Percentiles rank a stretch among this genome's conserved stretches.
These are phyloP conservation scores for Agriotes lineatus DNA, from an alignment of 2,888 invertebrate genomes.

Conservation along the genomic window DNA sequence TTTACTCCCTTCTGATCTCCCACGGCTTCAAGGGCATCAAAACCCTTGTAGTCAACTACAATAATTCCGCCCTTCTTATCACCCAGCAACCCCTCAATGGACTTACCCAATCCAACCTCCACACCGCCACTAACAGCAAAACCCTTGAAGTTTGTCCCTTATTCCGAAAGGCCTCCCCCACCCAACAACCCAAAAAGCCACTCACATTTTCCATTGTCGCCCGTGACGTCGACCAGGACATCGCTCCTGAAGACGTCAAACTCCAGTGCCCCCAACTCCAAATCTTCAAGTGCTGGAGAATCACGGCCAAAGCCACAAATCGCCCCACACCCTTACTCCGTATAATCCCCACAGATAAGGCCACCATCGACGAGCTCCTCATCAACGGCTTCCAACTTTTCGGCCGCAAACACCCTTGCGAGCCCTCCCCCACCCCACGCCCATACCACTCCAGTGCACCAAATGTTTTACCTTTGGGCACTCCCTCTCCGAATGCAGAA, in stretches of 20 bases:
- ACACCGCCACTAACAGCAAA: background rate
- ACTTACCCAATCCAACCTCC: background rate
- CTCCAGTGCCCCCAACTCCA: background rate
- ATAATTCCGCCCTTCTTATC: no score
- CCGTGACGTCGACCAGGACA: no score
- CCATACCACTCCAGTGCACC: background rate
- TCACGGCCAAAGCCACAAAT: background rate
- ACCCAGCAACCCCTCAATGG: no score
- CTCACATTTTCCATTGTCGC: no score
- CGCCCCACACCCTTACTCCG: background rate
- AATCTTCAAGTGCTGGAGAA: background rate
- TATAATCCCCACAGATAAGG: no score
- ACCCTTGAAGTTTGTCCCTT: no score
- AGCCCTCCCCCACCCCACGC: background rate
- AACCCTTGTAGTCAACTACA: no score
- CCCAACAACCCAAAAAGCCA: no score
- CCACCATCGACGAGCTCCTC: background rate
- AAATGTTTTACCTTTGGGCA: background rate
- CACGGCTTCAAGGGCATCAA: no score
- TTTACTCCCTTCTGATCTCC: no score
- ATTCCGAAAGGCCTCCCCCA: no score
- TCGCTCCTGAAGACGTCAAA: no score
- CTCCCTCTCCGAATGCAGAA: background rate
- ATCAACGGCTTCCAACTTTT: background rate
- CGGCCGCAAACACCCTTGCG: background rate